Base-by-base conservation (phyloP, 2,888 invertebrate genomes). In the Leuctra nigra region DNA sequence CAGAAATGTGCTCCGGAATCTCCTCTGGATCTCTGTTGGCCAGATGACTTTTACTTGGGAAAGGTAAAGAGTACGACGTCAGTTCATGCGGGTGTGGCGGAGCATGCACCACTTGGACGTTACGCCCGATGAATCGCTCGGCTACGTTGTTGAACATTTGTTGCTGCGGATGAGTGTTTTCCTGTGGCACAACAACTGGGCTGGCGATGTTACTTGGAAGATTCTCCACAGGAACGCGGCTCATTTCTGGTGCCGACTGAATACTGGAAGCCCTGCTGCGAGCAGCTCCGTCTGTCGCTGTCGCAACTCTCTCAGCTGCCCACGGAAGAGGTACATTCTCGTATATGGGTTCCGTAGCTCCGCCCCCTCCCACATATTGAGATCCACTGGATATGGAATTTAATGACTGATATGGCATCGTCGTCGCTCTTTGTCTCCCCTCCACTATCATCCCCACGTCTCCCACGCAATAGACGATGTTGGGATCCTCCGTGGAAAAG, bases 291-390 rank as follows among this genome's bases (percentile, higher is more conserved):
- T 59, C 59, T 11, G 39, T 29, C 3, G 36, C 24, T 25, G 53
- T 35, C 25, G 52, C 16, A 13, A n/a, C 48, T 23, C 48, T 14
- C 52, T 74, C 74, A 60, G 67, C 72, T 44, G 78, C 79, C 82
- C 83, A 84, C 0, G 86, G 83, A 24, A 86, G 68, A 0, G 87
- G 87, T 6, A 89, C 85, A 68, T 89, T 89, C 66, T 89, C 88
- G 68, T 89, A 89, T 61, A 89, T 89, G 1, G 89, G 89, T 67
- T 89, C 89, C 13, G 81, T 75, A 0, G 79, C 53, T 13, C 44
- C 48, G 22, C 33, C 25, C 6, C 44, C 48, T 22, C 33, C 25
- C 18, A 29, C 14, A 7, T 50, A 50, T 46, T 46, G 53, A 20
- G 46, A 53, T 11, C 53, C 57, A 46, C 23, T 53, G n/a, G n/a